These are phyloP conservation scores for Agriotes lineatus DNA, from an alignment of 2,888 invertebrate genomes.

Conservation along the genomic window DNA sequence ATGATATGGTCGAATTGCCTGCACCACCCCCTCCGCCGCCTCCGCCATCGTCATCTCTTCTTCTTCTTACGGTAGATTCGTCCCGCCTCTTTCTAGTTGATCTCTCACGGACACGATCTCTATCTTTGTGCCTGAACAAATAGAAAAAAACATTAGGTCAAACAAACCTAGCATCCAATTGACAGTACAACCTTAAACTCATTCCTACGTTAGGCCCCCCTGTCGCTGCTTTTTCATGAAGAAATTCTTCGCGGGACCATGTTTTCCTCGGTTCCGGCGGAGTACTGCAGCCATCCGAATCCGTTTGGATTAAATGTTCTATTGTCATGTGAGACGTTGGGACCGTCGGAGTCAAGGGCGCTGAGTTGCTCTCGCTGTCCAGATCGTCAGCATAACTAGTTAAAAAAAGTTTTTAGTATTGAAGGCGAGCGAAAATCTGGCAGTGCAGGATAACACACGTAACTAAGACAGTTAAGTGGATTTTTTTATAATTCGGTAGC, in stretches of 20 bases:
- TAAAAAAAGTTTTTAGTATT: constrained; percentile 17
- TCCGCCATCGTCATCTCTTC: constrained; percentile 59
- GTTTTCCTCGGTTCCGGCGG: constrained; percentile 68
- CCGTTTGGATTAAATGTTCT: constrained; percentile 42
- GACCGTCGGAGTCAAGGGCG: constrained; percentile 61
- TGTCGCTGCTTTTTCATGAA: constrained; percentile 79
- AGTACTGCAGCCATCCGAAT: constrained; percentile 49
- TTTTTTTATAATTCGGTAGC: no score
- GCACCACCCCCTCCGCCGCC: constrained; percentile 63
- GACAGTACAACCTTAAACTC: constrained; percentile 64
- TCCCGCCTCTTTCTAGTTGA: constrained; percentile 68
- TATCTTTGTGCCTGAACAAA: constrained; percentile 61
- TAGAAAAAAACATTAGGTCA: not conserved
- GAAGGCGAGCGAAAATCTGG: no score
- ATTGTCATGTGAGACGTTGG: constrained; percentile 56
- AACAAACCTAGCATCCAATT: not conserved
- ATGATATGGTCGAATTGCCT: constrained; percentile 60
- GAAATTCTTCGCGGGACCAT: constrained; percentile 82
- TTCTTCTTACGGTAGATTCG: constrained; percentile 64
- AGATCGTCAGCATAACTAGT: constrained; percentile 64
- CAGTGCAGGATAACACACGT: no score
- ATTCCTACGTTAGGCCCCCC: constrained; percentile 72
- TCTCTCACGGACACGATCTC: constrained; percentile 61
- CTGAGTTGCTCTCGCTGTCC: constrained; percentile 67
- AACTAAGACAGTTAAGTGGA: no score